Evolutionary conservation across 2,797 vertebrate species (phyloP), one percentile per base, ranked within the genome.

Genomic region (Iguana delicatissima): DNA sequence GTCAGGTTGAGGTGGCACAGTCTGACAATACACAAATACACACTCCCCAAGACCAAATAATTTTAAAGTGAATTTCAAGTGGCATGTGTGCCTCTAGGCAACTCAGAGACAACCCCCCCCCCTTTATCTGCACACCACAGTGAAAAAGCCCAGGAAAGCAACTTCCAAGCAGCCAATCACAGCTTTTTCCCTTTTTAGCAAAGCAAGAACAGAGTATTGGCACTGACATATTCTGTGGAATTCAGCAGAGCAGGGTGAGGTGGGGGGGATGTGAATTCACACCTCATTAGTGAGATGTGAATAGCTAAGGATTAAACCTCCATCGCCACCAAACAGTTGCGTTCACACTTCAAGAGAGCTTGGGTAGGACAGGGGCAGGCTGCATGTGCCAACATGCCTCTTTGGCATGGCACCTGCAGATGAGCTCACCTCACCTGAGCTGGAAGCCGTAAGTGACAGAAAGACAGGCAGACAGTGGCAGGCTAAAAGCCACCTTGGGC

Each of bases 1-100:
- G 94, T 96, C 96, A 93, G 88, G 93, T 93, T 93, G 92, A 95
- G 93, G 91, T 91, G 92, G 87, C 91, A 92, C 80, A 82, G 57
- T 89, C 69, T 57, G 89, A 88, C 93, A 93, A 93, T 1, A 79
- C 90, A 84, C 89, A 50, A 86, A 64, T 2, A 90, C 81, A 74
- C 92, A 87, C 62, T 1, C 74, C 4, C 77, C 72, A 50, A 87
- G 91, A 90, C 95, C 91, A 87, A 80, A 62, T 1, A 93, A 12
- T 16, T 52, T 80, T 89, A 74, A 86, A 93, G 91, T 42, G 92
- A 90, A 96, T 96, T 92, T 93, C 93, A 90, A 87, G 85, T 94
- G 95, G 95, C 96, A 92, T 1, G 20, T 2, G 35, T 38, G 82
- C 85, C 90, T 96, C 94, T 89, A 91, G 94, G 95, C 96, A 91